Evolutionary conservation across 1,140 invertebrate species (phyloP), one percentile per base, ranked within the genome.

Genomic region (Cotesia typhae): DNA sequence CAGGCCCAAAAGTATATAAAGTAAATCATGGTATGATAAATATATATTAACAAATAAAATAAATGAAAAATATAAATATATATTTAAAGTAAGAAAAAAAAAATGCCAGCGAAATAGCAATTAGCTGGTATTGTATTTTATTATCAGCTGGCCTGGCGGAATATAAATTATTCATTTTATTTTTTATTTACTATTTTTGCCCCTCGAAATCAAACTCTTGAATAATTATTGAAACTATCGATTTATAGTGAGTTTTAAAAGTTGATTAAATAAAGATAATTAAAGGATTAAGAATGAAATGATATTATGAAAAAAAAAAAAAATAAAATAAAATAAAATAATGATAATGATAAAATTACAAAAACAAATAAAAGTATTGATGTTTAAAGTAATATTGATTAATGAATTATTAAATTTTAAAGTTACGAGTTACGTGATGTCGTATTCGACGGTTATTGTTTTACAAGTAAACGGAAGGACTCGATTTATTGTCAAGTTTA

Each of bases 351-450:
- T 20, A 12, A 20, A 17, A 57, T 5, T 57, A 20, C 10, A 57
- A 9, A 20, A 57, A 57, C n/a, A 64, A 28, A 28, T 28, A 28
- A 28, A 64, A 64, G 61, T 64, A 64, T 64, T 64, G 61, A 64
- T n/a, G 61, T 64, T 41, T 35, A 35, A 41, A 36, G 38, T 38
- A 38, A 64, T 64, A n/a, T n/a, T n/a, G 12, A 12, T 9, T 38
- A 5, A 64, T 12, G 6, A 51, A 65, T 51, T 28, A 12, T 61
- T 47, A 51, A 65, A 28, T 51, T 20, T 37, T 37, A 20, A 65
- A 63, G 60, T 38, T 37, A 63, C n/a, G 7, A 63, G 36, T 63
- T 37, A 63, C 28, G 28, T 36, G 60, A 41, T 41, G 60, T 65
- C 63, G 63, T 51, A 20, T 51, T 65, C 38, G 63, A 65, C 63